Evolutionary conservation across 2,797 vertebrate genomes (phyloP).

Genomic region (Aeoliscus strigatus): DNA sequence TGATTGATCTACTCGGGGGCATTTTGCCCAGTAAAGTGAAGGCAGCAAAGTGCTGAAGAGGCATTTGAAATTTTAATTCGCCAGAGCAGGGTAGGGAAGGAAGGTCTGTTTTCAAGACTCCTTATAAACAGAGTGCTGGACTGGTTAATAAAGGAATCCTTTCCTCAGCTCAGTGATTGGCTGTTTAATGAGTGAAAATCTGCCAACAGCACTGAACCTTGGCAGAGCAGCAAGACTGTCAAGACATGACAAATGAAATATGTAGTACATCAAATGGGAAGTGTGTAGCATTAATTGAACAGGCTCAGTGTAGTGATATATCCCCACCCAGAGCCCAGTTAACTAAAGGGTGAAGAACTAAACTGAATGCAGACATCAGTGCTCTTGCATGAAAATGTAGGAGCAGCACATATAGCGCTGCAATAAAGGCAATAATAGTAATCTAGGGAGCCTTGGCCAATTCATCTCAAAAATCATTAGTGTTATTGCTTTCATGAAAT

Average conservation of each 20-base stretch:
- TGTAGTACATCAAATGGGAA: not conserved
- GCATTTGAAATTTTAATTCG: slow-evolving; percentile 27
- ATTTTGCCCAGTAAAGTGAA: not conserved
- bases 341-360: not conserved
- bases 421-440: slow-evolving; percentile 19
- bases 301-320: not conserved
- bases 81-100: slow-evolving; percentile 1
- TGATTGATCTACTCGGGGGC: slow-evolving; percentile 23
- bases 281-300: not conserved
- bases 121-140: slow-evolving; percentile 1
- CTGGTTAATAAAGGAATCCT: slow-evolving; percentile 17
- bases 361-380: not conserved
- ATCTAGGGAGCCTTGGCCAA: slow-evolving; percentile 12
- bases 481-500: slow-evolving; percentile 13
- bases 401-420: not conserved
- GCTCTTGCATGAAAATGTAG: slow-evolving; percentile 5
- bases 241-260: slow-evolving; percentile 1
- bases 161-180: slow-evolving; percentile 7
- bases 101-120: not conserved
- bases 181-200: slow-evolving; percentile 15
- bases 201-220: slow-evolving; percentile 13
- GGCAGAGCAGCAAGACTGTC: slow-evolving; percentile 1
- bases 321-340: not conserved
- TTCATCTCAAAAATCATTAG: slow-evolving; percentile 33
- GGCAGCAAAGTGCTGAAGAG: slow-evolving; percentile 28